Base-by-base conservation (phyloP, 2,888 invertebrate species). In the Reticulitermes lucifugus region DNA sequence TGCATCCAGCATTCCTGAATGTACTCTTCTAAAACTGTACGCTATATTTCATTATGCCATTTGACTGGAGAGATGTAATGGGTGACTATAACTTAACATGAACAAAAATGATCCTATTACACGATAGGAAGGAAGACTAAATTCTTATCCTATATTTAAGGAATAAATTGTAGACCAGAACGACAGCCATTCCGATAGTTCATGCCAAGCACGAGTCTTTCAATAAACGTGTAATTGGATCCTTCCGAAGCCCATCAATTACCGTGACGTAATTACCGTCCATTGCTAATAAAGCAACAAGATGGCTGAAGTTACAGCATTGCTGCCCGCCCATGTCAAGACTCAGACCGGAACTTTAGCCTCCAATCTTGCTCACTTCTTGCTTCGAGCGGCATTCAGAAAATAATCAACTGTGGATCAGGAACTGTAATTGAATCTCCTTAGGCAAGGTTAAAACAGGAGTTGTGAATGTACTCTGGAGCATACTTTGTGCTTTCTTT, bases 161-260 rank as follows among this genome's bases (percentile, higher is more conserved):
- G 65, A 65, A n/a, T 2, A 25, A 65, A 65, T 65, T 25, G 65
- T n/a, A 55, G 55, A 55, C 55, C 18, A 55, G 18, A 55, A 14
- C 18, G 18, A 55, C 1, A 55, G 18, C 18, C 55, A 55, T 55
- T 55, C 55, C 55, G 14, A 55, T 55, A 9, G 2, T 51, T 18
- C 14, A 18, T 55, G 1, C 5, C 55, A 55, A 55, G 70, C 7
- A 25, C n/a, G 18, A 70, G 73, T 41, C 29, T 41, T 35, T 73
- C 73, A 35, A 73, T 73, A 73, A 73, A 6, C 41, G 21, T 73
- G 73, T 73, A 73, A 73, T 73, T 73, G 73, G 41, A 73, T 73
- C 73, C 73, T 29, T 41, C 35, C 41, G 18, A 73, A 35, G 35
- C 73, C 73, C 29, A 73, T 73, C 35, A 29, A 73, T 73, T 73